Percentiles rank a stretch among this genome's conserved stretches.
These are phyloP conservation scores for Chaitophorus viminalis DNA, from an alignment of 2,888 invertebrate species.

Conservation along the genomic window DNA sequence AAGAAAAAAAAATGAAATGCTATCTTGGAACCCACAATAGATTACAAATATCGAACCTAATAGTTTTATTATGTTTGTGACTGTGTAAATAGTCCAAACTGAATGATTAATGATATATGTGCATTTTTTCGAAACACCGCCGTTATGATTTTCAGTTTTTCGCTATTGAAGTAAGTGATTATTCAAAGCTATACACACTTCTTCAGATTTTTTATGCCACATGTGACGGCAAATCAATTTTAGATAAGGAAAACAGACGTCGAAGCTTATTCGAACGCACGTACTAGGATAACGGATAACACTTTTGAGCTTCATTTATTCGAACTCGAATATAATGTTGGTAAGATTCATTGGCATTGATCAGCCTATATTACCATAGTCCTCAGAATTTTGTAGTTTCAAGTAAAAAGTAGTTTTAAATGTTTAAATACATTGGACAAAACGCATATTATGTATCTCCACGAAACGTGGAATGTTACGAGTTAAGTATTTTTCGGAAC, in stretches of 20 bases:
- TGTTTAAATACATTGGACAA: too few species aligned
- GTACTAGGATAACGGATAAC: not conserved
- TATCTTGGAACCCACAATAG: not conserved
- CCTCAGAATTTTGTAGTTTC: too few species aligned
- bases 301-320: not conserved
- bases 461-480: too few species aligned
- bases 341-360: too few species aligned
- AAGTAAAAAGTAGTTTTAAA: too few species aligned
- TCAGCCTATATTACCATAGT: too few species aligned
- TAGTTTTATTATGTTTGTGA: too few species aligned
- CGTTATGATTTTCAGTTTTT: not conserved
- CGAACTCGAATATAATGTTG: too few species aligned
- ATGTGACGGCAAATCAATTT: not conserved
- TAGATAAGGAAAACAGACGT: not conserved
- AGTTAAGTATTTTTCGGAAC: too few species aligned
- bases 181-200: not conserved
- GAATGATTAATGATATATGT: not conserved
- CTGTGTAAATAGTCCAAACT: not conserved
- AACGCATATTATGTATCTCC: too few species aligned
- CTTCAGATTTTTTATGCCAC: not conserved
- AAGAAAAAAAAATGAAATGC: not conserved
- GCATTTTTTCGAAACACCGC: not conserved
- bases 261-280: not conserved
- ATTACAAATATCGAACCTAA: too few species aligned
- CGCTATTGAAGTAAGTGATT: not conserved